phyloP scores from a whole-genome alignment of 2,888 invertebrate species.

The Neria commutata region DNA sequence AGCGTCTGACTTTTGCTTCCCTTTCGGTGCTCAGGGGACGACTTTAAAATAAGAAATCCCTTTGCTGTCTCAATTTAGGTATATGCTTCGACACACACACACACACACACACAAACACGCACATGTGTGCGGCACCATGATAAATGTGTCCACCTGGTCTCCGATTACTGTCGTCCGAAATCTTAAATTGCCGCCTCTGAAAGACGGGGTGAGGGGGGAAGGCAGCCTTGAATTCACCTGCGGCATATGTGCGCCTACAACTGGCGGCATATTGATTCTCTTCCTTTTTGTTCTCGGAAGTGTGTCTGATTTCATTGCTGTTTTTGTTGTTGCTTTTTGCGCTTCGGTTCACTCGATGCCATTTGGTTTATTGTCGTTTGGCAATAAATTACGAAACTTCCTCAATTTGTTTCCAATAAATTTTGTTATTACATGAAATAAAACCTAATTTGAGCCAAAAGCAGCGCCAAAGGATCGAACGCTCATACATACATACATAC shows the following conservation, averaged over 20 bases:
- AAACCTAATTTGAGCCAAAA: conserved; percentile 29
- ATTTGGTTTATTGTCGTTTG: conserved; percentile 27
- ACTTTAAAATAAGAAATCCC: conserved; percentile 12
- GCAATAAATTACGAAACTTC: conserved; percentile 35
- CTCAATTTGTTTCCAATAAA: conserved; percentile 37
- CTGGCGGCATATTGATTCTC: neutral
- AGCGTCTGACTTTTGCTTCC: conserved; percentile 13
- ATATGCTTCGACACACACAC: too few relatives aligned
- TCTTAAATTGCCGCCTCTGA: neutral
- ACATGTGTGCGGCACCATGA: conserved; percentile 1
- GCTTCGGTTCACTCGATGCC: conserved; percentile 11
- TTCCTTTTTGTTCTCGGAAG: neutral
- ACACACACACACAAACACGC: too few relatives aligned
- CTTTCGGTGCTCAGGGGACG: neutral
- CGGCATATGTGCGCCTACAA: neutral
- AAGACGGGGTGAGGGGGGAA: too few relatives aligned
- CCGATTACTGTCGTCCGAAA: neutral
- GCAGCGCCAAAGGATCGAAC: conserved; percentile 9
- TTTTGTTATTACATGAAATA: conserved; percentile 33
- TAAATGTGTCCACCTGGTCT: conserved; percentile 15
- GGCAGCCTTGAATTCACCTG: neutral
- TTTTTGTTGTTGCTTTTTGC: neutral
- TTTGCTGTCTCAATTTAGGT: neutral
- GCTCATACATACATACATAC: neutral
- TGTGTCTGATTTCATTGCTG: neutral